These are phyloP conservation scores for Rhabdophis nuchalis DNA, from an alignment of 2,797 vertebrate genomes.

Conservation along the genomic window DNA sequence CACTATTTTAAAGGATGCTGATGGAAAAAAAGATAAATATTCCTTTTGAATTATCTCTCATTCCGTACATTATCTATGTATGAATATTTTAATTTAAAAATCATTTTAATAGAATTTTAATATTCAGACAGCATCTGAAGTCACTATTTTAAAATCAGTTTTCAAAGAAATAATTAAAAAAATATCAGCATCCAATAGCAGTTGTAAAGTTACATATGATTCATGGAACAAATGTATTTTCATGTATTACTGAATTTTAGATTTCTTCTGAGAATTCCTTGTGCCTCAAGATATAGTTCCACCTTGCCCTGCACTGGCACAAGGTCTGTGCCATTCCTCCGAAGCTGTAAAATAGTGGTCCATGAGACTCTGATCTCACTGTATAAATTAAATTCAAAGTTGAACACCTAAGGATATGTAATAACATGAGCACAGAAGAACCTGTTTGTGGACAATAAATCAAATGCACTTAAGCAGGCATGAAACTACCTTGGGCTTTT, in stretches of 20 bases:
- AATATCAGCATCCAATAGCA: neutral
- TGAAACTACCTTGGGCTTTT: conserved; percentile 66
- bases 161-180: neutral
- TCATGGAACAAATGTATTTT: neutral
- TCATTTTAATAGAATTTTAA: neutral
- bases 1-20: neutral
- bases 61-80: neutral
- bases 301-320: conserved; percentile 1
- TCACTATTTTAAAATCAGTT: neutral
- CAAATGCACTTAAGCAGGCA: conserved; percentile 67
- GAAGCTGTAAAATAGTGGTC: conserved; percentile 50
- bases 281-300: neutral
- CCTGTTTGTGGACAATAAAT: conserved; percentile 64
- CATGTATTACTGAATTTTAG: conserved; percentile 3
- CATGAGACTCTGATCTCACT: conserved; percentile 39
- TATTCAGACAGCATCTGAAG: neutral
- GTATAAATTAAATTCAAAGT: conserved; percentile 37
- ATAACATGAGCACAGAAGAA: conserved; percentile 50
- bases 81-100: neutral
- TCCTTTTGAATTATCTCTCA: neutral
- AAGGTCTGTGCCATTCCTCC: conserved; percentile 44
- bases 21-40: neutral
- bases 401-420: conserved; percentile 53
- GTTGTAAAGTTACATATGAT: neutral
- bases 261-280: neutral